These are phyloP conservation scores for Conus betulinus DNA, from an alignment of 1,140 invertebrate genomes.

Conservation along the genomic window DNA sequence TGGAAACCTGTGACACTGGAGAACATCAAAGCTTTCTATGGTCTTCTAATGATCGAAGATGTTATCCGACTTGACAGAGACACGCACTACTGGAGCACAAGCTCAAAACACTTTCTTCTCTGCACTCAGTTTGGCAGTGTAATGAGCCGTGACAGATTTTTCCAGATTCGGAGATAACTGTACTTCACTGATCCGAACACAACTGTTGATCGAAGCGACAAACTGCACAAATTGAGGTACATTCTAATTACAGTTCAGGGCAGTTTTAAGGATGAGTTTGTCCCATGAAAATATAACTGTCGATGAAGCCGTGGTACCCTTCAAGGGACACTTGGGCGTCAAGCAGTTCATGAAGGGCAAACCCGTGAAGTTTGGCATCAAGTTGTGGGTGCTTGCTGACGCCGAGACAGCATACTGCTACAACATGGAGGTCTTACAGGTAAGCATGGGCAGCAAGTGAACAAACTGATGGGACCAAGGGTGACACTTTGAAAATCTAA, in stretches of 20 bases:
- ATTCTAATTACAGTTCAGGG: constrained; percentile 23
- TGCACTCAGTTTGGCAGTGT: constrained; percentile 25
- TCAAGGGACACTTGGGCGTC: constrained; percentile 39
- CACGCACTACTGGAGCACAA: constrained; percentile 38
- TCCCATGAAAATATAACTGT: constrained; percentile 44
- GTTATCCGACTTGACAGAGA: constrained; percentile 40
- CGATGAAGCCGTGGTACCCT: constrained; percentile 50
- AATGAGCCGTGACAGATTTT: constrained; percentile 28
- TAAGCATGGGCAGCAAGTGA: constrained; percentile 22
- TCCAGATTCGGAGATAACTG: constrained; percentile 36
- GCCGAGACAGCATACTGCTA: constrained; percentile 40
- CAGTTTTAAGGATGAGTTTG: constrained; percentile 30
- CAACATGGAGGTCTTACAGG: constrained; percentile 41
- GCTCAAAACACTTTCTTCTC: neutral
- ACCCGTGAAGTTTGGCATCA: constrained; percentile 51
- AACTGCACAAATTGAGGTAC: constrained; percentile 31
- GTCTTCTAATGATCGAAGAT: constrained; percentile 35
- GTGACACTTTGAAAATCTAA: no score
- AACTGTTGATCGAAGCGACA: constrained; percentile 8
- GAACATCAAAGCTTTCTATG: constrained; percentile 42
- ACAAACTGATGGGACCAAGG: constrained; percentile 35
- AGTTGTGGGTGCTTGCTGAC: constrained; percentile 49
- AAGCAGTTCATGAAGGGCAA: constrained; percentile 50
- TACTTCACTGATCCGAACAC: constrained; percentile 31
- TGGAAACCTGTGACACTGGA: constrained; percentile 28